Evolutionary conservation across 2,888 invertebrate genomes (phyloP), one percentile per base, ranked within the genome.

Genomic region (Noctua comes): DNA sequence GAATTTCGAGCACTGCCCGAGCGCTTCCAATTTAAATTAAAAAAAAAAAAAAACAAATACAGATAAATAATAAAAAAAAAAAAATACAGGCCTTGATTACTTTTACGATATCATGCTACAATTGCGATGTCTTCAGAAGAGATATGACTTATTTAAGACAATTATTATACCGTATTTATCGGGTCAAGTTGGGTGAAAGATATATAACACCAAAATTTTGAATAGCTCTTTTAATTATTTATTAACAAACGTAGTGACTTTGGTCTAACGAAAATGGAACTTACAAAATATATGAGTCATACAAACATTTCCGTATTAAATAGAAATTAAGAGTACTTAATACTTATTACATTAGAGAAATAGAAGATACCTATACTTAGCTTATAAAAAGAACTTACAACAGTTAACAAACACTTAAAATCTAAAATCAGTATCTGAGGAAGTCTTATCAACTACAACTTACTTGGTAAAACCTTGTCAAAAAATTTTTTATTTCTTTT

Each of bases 391-490:
- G 6, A 57, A 16, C 10, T 10, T 64, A 36, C 4, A 64, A 31
- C 21, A 64, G 18, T 31, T 18, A 18, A 27, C 21, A 51, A 73
- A 70, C 11, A 13, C 8, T 31, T 59, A 31, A 36, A 46, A 59
- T 46, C 6, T 59, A 46, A 31, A 21, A 46, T 46, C 75, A 59
- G 57, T 74, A 73, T 59, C 73, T 48, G 11, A 59, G 21, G 48
- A 16, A 73, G 46, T 46, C 57, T 7, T 51, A 51, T 0, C n/a
- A n/a, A n/a, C 8, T 40, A 40, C 16, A 24, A 40, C 11, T 64
- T 24, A n/a, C 13, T 40, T n/a, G n/a, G 13, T 36, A n/a, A 64
- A 65, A 8, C 1, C 5, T 27, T 8, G 5, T 16, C 27, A 7
- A 16, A 10, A 2, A 24, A 27, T 24, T 59, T 8, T 21, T 43